Evolutionary conservation across 2,797 vertebrate genomes (phyloP), one percentile per base, ranked within the genome.

Genomic region (Pipistrellus nathusii): DNA sequence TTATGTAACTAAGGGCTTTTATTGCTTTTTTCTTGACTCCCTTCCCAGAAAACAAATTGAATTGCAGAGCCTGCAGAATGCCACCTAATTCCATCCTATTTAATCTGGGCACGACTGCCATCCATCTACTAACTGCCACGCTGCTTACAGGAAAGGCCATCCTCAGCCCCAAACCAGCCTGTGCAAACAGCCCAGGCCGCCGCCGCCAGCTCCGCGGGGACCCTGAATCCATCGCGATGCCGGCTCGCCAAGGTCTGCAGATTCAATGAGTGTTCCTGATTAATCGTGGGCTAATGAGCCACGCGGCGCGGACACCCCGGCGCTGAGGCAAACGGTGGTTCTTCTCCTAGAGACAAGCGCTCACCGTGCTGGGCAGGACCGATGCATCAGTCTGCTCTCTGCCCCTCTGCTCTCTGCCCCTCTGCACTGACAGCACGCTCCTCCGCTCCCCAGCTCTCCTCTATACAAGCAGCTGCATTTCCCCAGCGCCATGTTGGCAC

Each of bases 11-110:
- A 32, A 92, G 18, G 72, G 48, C 20, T 81, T 90, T 85, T 15
- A 23, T 41, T 83, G 71, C 57, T 84, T 90, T 55, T 84, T 69
- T 76, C 78, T 84, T 92, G 73, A 96, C 80, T 96, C 62, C 30
- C 27, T 96, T 93, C 85, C 93, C 83, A 88, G 84, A 88, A 96
- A 94, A 84, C 44, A 90, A 91, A 95, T 46, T 59, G 76, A 95
- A 93, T n/a, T 83, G 55, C 88, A 89, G 59, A 90, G 71, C 51
- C 94, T 71, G 62, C 85, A 87, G 83, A 96, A 91, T n/a, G 23
- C 32, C 64, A 55, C 83, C 51, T 73, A 87, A 77, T 95, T 68
- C 84, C 62, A 76, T 38, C 73, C 72, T 78, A 18, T 66, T 68
- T 88, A 80, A 86, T 85, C 80, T 48, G 93, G n/a, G 84, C 68